These are phyloP conservation scores for Aproaerema taeniolella DNA, from an alignment of 2,888 invertebrate species.

Conservation along the genomic window DNA sequence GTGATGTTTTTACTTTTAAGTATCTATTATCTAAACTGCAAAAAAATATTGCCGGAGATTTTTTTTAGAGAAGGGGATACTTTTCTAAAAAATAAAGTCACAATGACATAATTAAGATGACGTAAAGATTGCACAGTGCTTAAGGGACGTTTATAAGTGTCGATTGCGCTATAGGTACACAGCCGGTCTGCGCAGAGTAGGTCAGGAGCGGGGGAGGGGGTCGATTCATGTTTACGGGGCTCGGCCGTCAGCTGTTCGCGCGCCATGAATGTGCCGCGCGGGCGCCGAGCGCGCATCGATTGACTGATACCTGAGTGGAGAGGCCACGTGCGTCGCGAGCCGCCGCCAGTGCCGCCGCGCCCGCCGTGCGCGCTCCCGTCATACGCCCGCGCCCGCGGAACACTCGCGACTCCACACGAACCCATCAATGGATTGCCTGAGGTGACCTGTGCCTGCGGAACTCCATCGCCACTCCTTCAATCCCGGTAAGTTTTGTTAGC, in stretches of 20 bases:
- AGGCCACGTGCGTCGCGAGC: conserved; percentile 37
- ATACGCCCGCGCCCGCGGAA: conserved; percentile 25
- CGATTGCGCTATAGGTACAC: conserved; percentile 12
- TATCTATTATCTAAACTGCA: no score
- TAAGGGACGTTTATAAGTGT: neutral
- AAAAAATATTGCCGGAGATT: no score
- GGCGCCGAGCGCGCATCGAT: conserved; percentile 66
- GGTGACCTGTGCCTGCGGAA: conserved; percentile 50
- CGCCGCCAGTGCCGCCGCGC: conserved; percentile 37
- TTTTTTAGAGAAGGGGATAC: no score
- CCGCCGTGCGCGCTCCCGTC: conserved; percentile 40
- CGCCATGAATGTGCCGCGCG: conserved; percentile 69
- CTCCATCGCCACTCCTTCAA: conserved; percentile 23
- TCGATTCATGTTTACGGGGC: conserved; percentile 72
- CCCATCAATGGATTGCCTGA: conserved; percentile 62
- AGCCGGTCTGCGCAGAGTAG: conserved; percentile 26
- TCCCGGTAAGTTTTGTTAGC: conserved; percentile 36
- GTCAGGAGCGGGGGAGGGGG: conserved; percentile 17
- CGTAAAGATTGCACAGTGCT: neutral
- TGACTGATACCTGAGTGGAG: conserved; percentile 61
- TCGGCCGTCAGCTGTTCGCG: conserved; percentile 72
- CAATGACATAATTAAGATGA: no score
- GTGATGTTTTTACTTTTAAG: no score
- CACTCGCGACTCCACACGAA: conserved; percentile 30
- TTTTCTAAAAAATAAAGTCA: no score